phyloP scores from a whole-genome alignment of 2,888 invertebrate species.

The Zygaena filipendulae region DNA sequence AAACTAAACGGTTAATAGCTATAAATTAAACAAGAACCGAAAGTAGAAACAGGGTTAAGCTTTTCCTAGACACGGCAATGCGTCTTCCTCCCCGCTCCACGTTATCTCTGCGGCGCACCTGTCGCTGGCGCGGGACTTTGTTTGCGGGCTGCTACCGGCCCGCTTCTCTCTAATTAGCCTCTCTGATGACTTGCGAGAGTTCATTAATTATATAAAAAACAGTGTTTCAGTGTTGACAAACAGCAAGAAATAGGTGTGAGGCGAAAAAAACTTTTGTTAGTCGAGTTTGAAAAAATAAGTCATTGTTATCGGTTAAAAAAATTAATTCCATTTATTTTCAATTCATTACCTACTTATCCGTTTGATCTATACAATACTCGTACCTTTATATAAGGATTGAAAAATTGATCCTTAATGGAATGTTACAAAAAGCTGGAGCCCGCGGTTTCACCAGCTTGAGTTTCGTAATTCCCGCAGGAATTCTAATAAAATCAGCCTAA shows the following conservation, averaged over 20 bases:
- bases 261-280: slow-evolving; percentile 20
- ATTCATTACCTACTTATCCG: too few species aligned
- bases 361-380: too few species aligned
- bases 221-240: slow-evolving; percentile 33
- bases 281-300: too few species aligned
- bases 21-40: slow-evolving; percentile 12
- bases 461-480: too few species aligned
- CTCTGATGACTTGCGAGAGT: slow-evolving; percentile 39
- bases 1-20: not conserved
- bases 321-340: too few species aligned
- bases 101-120: slow-evolving; percentile 43
- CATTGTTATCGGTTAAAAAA: too few species aligned
- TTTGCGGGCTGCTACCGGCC: slow-evolving; percentile 24
- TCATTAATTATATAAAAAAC: slow-evolving; percentile 50
- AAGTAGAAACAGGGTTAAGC: slow-evolving; percentile 22
- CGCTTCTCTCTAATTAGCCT: slow-evolving; percentile 41
- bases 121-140: slow-evolving; percentile 38
- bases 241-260: slow-evolving; percentile 29
- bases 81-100: slow-evolving; percentile 24
- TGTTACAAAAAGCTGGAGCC: too few species aligned
- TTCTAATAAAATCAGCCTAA: too few species aligned
- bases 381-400: too few species aligned
- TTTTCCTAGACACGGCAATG: slow-evolving; percentile 27
- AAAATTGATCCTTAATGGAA: too few species aligned
- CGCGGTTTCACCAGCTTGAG: too few species aligned